These are phyloP conservation scores for human (Homo sapiens) DNA, from an alignment of 2,113 vertebrate genomes.

Conservation along the genomic window DNA sequence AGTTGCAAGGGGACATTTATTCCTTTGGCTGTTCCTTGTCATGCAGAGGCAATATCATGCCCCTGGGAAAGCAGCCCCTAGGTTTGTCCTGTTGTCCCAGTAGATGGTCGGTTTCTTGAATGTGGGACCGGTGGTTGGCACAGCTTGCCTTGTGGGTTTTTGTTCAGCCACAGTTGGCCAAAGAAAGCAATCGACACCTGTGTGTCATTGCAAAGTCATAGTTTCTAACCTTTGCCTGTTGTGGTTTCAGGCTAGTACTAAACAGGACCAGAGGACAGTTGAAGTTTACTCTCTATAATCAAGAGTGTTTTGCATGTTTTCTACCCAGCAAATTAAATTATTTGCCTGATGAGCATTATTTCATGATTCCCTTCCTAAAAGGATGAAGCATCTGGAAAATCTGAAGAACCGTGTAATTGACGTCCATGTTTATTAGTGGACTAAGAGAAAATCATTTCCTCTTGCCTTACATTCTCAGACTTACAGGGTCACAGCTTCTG, in stretches of 20 bases:
- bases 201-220: not conserved
- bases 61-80: not conserved
- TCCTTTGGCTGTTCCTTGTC: not conserved
- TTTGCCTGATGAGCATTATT: not conserved
- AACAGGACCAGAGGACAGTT: slow-evolving; percentile 1
- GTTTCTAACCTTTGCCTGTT: slow-evolving; percentile 20
- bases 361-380: slow-evolving; percentile 1
- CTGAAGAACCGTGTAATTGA: not conserved
- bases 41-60: not conserved
- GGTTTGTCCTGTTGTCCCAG: not conserved
- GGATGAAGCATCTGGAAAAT: not conserved
- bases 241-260: slow-evolving; percentile 15
- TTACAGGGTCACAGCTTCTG: not conserved
- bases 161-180: not conserved
- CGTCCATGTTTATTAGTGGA: not conserved
- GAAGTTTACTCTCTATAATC: not conserved
- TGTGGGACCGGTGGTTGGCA: not conserved
- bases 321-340: not conserved
- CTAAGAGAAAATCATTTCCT: not conserved
- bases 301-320: not conserved
- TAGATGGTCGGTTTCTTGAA: not conserved
- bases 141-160: not conserved
- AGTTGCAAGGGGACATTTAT: not conserved
- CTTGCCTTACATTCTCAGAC: not conserved
- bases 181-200: not conserved